Evolutionary conservation across 2,797 vertebrate genomes (phyloP), one percentile per base, ranked within the genome.

Genomic region (Rallus crepitans): DNA sequence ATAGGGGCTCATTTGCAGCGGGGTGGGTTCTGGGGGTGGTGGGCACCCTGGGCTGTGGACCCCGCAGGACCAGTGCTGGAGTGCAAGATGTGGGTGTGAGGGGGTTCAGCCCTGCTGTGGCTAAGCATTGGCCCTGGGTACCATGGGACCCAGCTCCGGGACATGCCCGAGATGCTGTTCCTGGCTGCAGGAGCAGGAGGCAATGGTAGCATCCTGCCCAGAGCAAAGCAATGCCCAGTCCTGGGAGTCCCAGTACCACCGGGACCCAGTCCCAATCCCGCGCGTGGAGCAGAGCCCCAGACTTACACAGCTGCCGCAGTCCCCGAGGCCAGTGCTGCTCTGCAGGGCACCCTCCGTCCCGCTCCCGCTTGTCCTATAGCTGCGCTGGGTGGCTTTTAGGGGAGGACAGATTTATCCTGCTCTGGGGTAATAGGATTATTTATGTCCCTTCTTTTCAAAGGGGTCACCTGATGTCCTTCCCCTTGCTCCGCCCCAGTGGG

Each of bases 351-450:
- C 64, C 68, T 83, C 53, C 4, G 35, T 23, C 57, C 25, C 0
- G 3, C 21, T 60, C 56, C 77, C 1, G 14, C 60, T 1, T 6
- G 15, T 72, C 60, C 86, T 12, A 3, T n/a, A 53, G 79, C 24
- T 0, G 19, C 59, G 87, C 91, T 79, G 78, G 57, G 70, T 59
- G 53, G 50, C 55, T 71, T 78, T 89, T 52, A 11, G 16, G 66
- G 70, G 87, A 71, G 37, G 53, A 27, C 48, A 87, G 90, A 96
- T 90, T 97, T 98, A 98, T 96, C 94, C 77, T 81, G 70, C 76
- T 69, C 71, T 17, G 47, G 57, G 47, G 45, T 98, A 97, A 98
- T 97, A 94, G 95, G 99, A 99, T 99, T 99, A 99, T 5, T 99
- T 98, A 98, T 1, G 64, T 83, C 72, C 50, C 94, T 96, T 11